Base-by-base conservation (phyloP, 1,140 invertebrate genomes). In the Rhagoletis zephyria region DNA sequence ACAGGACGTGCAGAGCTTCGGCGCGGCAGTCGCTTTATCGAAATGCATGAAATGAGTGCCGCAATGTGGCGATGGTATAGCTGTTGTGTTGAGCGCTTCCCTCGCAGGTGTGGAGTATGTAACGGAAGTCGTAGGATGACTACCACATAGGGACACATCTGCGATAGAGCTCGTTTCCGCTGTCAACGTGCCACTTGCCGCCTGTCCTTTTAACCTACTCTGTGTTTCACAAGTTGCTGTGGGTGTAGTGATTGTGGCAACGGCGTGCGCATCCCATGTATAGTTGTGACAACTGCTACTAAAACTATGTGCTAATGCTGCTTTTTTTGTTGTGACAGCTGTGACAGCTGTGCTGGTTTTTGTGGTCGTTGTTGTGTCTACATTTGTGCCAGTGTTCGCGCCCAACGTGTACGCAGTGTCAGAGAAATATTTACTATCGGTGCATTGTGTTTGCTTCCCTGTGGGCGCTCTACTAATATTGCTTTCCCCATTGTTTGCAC, bases 391-490 rank as follows among this genome's bases (percentile, higher is more conserved):
- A 19, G 48, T 16, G 51, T 81, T 5, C 56, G 74, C 14, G 16
- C 5, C 45, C 16, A 56, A 30, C 19, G 45, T 30, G 74, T 56
- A 5, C 19, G 14, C 74, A 16, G 40, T 81, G 5, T n/a, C n/a
- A 56, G 48, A 74, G 4, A 45, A 74, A 74, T 45, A 74, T 74
- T 74, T 48, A 45, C 70, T 42, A 5, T 74, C 42, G 1, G 40
- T 51, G 70, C 10, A 45, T 14, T 7, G 70, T 45, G 70, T n/a
- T 48, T 51, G 70, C 14, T 74, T 74, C 14, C 16, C 42, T 7
- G 70, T 3, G 5, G 14, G 6, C 40, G 5, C 30, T 74, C 19
- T 87, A 63, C n/a, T 67, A 63, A 65, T 88, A 61, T 87, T 87
- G 87, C 87, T 7, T 48, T 56, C 40, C 1, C 12, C 42, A 19